Conservation (phyloP, 2,113 vertebrate genomes). For the Microcebus ravelobensis region DNA sequence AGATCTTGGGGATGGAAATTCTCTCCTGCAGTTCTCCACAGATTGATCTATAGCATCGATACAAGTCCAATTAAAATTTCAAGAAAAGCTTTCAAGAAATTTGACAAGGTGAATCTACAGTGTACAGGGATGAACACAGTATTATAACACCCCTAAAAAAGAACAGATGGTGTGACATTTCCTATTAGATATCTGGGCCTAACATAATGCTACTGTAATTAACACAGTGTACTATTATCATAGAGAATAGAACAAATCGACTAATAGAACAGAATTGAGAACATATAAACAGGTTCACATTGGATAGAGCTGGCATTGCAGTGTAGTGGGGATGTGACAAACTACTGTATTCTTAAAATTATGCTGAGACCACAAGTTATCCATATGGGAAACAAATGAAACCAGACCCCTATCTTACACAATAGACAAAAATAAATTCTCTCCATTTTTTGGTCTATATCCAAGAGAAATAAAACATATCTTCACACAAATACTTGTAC, state of each 20-base stretch:
- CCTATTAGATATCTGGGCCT: not conserved
- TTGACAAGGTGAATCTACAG: not conserved
- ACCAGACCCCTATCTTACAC: not conserved
- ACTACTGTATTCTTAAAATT: not conserved
- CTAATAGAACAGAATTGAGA: not conserved
- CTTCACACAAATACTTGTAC: not conserved
- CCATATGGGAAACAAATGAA: not conserved
- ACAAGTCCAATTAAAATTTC: not conserved
- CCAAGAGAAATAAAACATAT: not conserved
- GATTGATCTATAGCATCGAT: not conserved
- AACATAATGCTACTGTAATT: not conserved
- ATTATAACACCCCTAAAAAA: not conserved
- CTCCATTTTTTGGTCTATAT: not conserved
- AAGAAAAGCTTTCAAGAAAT: not conserved
- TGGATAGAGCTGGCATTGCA: not conserved
- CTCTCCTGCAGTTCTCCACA: not conserved
- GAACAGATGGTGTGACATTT: not conserved
- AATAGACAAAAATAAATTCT: conserved; percentile 4
- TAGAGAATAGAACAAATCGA: not conserved
- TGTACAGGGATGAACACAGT: not conserved
- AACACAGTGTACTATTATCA: not conserved
- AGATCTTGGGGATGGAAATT: not conserved
- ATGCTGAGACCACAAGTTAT: not conserved
- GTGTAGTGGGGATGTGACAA: not conserved
- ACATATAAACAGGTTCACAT: not conserved